Percentiles rank a stretch among this genome's conserved stretches.
Conservation (phyloP, 2,888 invertebrate genomes). For the Nemapogon koenigi region DNA sequence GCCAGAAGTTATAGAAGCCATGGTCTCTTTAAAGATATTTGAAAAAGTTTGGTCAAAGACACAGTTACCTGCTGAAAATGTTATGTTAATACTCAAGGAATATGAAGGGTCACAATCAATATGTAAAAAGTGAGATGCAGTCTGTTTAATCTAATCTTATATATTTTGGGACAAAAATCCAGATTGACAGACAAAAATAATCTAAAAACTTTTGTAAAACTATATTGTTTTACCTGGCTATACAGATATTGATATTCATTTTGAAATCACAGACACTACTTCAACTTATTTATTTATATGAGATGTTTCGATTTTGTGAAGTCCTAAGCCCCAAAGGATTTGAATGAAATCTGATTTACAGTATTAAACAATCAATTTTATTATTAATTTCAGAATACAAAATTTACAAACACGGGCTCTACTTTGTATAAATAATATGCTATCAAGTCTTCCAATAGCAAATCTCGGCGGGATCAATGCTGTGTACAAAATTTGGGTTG, state of each 20-base stretch:
- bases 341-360: too few relatives aligned
- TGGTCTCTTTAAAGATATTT: slow-evolving; percentile 65
- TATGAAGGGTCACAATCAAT: slow-evolving; percentile 52
- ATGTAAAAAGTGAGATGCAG: slow-evolving; percentile 47
- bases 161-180: too few relatives aligned
- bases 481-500: slow-evolving; percentile 70
- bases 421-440: slow-evolving; percentile 74
- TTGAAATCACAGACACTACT: too few relatives aligned
- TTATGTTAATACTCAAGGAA: slow-evolving; percentile 55
- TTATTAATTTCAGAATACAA: slow-evolving; percentile 41
- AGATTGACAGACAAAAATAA: too few relatives aligned
- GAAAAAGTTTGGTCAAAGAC: slow-evolving; percentile 66
- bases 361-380: slow-evolving; percentile 2
- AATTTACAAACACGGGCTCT: slow-evolving; percentile 70
- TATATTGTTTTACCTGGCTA: too few relatives aligned
- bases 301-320: too few relatives aligned
- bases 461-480: slow-evolving; percentile 70
- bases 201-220: too few relatives aligned
- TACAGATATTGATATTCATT: too few relatives aligned
- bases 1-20: slow-evolving; percentile 65
- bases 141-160: too few relatives aligned
- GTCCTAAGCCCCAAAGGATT: too few relatives aligned
- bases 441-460: slow-evolving; percentile 66
- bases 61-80: slow-evolving; percentile 59
- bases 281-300: too few relatives aligned